phyloP scores from a whole-genome alignment of 1,140 invertebrate genomes.

The Stegodyphus mimosarum region DNA sequence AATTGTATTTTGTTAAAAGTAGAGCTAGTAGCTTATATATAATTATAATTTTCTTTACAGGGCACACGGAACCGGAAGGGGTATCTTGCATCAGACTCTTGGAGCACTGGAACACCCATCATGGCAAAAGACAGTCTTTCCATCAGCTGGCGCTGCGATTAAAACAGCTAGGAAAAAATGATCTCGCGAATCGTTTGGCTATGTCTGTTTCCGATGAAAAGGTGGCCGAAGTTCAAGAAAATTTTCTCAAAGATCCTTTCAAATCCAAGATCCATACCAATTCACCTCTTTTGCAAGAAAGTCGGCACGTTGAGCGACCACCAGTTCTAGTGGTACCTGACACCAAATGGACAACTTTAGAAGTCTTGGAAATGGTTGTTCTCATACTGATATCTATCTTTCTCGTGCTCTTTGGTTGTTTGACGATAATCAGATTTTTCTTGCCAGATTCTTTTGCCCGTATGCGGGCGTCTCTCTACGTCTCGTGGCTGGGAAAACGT shows the following conservation, averaged over 20 bases:
- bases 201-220: constrained; percentile 45
- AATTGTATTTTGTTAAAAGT: neutral
- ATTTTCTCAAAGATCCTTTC: constrained; percentile 48
- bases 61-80: constrained; percentile 19
- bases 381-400: neutral
- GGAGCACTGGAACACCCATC: constrained; percentile 58
- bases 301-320: neutral
- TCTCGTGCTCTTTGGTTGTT: neutral
- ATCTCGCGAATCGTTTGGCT: constrained; percentile 39
- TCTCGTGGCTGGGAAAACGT: neutral
- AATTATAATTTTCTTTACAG: neutral
- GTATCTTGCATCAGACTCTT: constrained; percentile 50
- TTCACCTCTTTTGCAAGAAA: constrained; percentile 6
- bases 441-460: constrained; percentile 39
- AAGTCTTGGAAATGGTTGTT: neutral
- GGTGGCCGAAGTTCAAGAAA: constrained; percentile 31
- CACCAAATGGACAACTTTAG: neutral
- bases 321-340: neutral
- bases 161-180: constrained; percentile 33
- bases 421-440: neutral
- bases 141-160: constrained; percentile 41
- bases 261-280: constrained; percentile 32
- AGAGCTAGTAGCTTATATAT: neutral
- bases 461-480: constrained; percentile 17
- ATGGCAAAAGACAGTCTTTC: constrained; percentile 35